Evolutionary conservation across 2,888 invertebrate genomes (phyloP), one percentile per base, ranked within the genome.

Genomic region (Rhabditoides inermis): DNA sequence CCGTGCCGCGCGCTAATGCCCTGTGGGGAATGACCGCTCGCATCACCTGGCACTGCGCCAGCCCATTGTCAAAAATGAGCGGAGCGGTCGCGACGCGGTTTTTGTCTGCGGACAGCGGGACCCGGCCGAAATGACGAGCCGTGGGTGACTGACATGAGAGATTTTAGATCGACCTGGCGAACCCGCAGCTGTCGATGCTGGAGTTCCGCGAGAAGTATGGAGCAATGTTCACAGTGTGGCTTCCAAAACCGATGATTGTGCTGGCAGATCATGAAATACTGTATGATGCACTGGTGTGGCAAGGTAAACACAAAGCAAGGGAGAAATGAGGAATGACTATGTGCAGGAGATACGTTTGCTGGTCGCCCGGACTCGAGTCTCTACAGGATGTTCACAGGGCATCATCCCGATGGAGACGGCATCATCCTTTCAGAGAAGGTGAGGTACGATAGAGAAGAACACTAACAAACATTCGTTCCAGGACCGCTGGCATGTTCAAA

Each of bases 301-400:
- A 46, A 15, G 36, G 46, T 46, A 22, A 23, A 39, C 22, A 23
- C 10, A 39, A 3, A 3, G 15, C 39, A 22, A 5, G 18, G 2
- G 39, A 22, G 39, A 22, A 20, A 6, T 6, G 41, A n/a, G 27
- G 28, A 42, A 28, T 28, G n/a, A 42, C 20, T 28, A 26, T 27
- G 4, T 23, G 7, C 36, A 46, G 46, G 26, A 6, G 46, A 46
- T 2, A 36, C 46, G 2, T 46, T 46, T 36, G 46, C 61, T 23
- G 68, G 59, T 20, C 55, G 68, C 6, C 68, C 69, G 7, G 47
- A 48, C 37, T 55, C 58, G 40, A 69, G 54, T 45, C 49, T 68
- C 20, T 68, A 66, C 53, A 56, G 58, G 10, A 49, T 66, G 22
- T 69, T 68, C 49, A 61, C 55, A 3, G 40, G 49, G 1, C 56